Evolutionary conservation across 2,797 vertebrate genomes (phyloP).

Genomic region (Pterois miles): DNA sequence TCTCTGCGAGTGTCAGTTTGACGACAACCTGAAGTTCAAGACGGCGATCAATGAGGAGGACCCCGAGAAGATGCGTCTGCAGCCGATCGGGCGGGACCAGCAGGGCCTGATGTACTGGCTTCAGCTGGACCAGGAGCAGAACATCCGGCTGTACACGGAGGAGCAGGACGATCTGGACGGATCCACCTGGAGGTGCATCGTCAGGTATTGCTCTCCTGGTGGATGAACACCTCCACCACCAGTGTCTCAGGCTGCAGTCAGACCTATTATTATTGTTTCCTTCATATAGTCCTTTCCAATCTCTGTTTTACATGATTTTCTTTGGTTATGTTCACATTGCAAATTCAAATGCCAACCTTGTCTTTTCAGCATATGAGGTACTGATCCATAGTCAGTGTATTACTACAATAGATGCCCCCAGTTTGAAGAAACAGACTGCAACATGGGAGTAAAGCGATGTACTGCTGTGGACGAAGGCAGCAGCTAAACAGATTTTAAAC

Average conservation of each 20-base stretch:
- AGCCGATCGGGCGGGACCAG: constrained; percentile 93
- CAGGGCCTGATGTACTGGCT: constrained; percentile 98
- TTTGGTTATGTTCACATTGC: background rate
- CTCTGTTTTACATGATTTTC: background rate
- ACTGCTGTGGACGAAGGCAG: background rate
- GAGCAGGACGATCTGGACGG: constrained; percentile 97
- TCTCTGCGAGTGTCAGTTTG: constrained; percentile 98
- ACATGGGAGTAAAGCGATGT: background rate
- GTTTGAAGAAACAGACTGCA: background rate
- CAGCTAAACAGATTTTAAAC: background rate
- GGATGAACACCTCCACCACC: background rate
- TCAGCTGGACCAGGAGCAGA: constrained; percentile 96
- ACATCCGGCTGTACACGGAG: constrained; percentile 95
- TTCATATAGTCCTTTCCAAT: background rate
- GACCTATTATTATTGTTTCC: background rate
- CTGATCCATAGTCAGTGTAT: background rate
- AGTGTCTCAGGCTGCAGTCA: background rate
- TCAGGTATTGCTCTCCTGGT: constrained; percentile 83
- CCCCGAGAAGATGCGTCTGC: constrained; percentile 94
- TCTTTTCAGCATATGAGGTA: background rate
- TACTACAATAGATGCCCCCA: background rate
- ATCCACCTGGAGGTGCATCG: constrained; percentile 96
- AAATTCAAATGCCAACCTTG: background rate
- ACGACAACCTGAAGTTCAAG: constrained; percentile 99
- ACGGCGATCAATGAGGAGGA: constrained; percentile 95